phyloP scores from a whole-genome alignment of 2,888 invertebrate species.

The Dione juno region DNA sequence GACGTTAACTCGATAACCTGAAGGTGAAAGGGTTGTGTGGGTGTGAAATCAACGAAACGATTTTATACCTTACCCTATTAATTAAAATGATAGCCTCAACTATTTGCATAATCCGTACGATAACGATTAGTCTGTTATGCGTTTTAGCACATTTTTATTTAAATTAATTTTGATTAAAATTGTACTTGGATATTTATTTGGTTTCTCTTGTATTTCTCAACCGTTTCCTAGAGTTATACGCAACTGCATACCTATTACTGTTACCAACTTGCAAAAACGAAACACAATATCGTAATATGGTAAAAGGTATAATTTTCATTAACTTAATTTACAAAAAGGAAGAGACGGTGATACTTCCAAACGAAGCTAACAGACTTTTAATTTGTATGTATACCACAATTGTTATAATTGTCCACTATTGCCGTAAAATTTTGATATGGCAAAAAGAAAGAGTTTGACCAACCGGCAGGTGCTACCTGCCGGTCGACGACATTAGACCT shows the following conservation, averaged over 20 bases:
- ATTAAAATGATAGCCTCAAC: constrained; percentile 46
- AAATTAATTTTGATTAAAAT: neutral
- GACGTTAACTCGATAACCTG: constrained; percentile 56
- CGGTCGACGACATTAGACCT: constrained; percentile 78
- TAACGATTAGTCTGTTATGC: neutral
- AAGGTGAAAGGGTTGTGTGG: constrained; percentile 44
- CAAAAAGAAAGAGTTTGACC: constrained; percentile 34
- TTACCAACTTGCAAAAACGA: neutral
- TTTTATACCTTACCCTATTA: constrained; percentile 50
- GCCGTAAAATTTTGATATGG: neutral
- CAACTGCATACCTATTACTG: no score
- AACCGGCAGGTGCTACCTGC: constrained; percentile 65
- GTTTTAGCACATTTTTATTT: neutral
- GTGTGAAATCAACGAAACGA: constrained; percentile 46
- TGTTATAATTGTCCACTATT: neutral
- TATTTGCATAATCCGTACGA: constrained; percentile 16
- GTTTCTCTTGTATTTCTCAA: neutral
- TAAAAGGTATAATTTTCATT: constrained; percentile 10
- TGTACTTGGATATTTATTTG: neutral
- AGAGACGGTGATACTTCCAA: neutral
- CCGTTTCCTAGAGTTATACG: neutral
- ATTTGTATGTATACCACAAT: neutral
- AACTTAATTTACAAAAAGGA: constrained; percentile 2
- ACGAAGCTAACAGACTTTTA: neutral
- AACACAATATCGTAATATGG: neutral